These are phyloP conservation scores for Dendrocincla fuliginosa DNA, from an alignment of 2,797 vertebrate genomes.

Conservation along the genomic window DNA sequence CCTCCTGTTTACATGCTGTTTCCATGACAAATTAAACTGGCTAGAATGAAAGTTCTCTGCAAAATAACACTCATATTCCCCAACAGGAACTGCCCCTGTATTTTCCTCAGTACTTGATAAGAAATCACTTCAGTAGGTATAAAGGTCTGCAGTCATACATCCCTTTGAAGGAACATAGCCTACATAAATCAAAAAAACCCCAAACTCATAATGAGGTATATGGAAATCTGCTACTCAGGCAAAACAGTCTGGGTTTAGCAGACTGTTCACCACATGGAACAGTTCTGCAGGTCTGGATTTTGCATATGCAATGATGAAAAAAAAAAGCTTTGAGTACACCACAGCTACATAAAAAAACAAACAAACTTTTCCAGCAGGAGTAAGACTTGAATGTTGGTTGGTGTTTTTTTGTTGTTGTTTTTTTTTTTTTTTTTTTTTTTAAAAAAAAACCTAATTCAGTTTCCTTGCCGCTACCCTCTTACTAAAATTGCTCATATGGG, in stretches of 20 bases:
- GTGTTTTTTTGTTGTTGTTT: no score
- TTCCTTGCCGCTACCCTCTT: neutral
- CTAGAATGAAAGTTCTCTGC: neutral
- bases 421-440: neutral
- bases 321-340: neutral
- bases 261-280: slow-evolving; percentile 65
- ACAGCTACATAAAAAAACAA: slow-evolving; percentile 15
- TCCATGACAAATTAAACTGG: neutral
- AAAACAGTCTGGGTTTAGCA: slow-evolving; percentile 67
- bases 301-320: slow-evolving; percentile 24
- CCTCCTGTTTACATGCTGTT: neutral
- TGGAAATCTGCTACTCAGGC: slow-evolving; percentile 64
- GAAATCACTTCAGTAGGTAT: neutral
- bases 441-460: neutral
- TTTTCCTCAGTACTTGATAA: slow-evolving; percentile 18
- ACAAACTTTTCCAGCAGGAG: slow-evolving; percentile 38
- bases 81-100: neutral
- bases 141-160: neutral
- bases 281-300: slow-evolving; percentile 56
- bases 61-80: neutral
- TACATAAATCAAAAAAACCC: slow-evolving; percentile 40
- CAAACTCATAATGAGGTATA: slow-evolving; percentile 43
- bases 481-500: neutral
- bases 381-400: neutral
- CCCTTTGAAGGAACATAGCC: slow-evolving; percentile 42